Conservation (phyloP, 2,888 invertebrate genomes). For the Nomada hirtipes region DNA sequence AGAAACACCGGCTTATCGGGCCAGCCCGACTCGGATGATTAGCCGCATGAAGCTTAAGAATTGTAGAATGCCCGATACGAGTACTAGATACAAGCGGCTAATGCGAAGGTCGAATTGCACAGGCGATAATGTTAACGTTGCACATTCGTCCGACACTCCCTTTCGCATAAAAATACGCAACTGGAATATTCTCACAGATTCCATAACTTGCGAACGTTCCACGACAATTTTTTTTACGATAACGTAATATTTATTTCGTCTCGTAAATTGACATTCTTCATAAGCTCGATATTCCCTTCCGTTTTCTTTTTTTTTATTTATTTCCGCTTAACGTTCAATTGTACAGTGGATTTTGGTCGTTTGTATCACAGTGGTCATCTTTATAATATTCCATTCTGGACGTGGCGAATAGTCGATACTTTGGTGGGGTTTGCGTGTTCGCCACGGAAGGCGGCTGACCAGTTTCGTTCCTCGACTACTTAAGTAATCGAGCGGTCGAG, state of each 20-base stretch:
- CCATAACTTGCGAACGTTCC: neutral
- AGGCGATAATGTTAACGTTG: slow-evolving; percentile 23
- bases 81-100: slow-evolving; percentile 30
- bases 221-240: neutral
- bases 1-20: slow-evolving; percentile 41
- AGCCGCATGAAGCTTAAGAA: slow-evolving; percentile 57
- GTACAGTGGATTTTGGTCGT: neutral
- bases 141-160: neutral
- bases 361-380: slow-evolving; percentile 39
- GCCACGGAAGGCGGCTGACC: slow-evolving; percentile 61
- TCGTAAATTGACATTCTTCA: neutral
- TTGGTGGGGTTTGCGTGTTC: slow-evolving; percentile 57
- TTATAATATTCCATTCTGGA: slow-evolving; percentile 50
- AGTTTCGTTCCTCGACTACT: slow-evolving; percentile 69
- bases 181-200: neutral
- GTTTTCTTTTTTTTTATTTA: neutral
- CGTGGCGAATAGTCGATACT: slow-evolving; percentile 54
- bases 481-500: slow-evolving; percentile 62
- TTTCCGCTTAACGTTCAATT: neutral
- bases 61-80: slow-evolving; percentile 48
- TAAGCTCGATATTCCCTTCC: neutral
- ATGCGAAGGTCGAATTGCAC: slow-evolving; percentile 35
- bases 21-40: slow-evolving; percentile 39
- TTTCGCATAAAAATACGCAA: slow-evolving; percentile 20
- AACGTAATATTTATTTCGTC: neutral